These are phyloP conservation scores for Arvicanthis niloticus DNA, from an alignment of 2,113 vertebrate species.

Conservation along the genomic window DNA sequence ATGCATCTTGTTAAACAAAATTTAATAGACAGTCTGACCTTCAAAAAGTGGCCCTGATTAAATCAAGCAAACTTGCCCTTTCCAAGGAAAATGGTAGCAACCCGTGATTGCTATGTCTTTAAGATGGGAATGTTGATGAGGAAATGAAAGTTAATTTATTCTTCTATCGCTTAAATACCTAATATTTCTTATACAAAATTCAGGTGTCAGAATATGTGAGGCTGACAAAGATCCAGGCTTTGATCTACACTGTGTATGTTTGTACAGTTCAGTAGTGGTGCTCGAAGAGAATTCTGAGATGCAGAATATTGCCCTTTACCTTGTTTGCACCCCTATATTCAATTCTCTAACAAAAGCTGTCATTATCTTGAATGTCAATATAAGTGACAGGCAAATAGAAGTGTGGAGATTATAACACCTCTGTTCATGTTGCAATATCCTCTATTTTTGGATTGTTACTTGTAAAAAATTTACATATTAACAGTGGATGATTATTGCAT, in stretches of 20 bases:
- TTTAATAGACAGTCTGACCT: not conserved
- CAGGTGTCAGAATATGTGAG: not conserved
- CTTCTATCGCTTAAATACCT: fast-evolving
- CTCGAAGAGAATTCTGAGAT: not conserved
- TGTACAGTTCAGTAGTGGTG: not conserved
- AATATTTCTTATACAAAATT: fast-evolving
- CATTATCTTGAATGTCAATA: not conserved
- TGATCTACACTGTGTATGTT: fast-evolving
- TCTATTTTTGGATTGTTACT: not conserved
- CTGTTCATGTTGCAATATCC: fast-evolving
- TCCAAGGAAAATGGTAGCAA: not conserved
- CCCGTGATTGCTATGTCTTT: not conserved
- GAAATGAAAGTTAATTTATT: not conserved
- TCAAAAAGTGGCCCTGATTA: slow-evolving; percentile 43
- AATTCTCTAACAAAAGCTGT: not conserved
- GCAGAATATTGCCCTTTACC: not conserved
- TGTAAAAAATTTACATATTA: not conserved
- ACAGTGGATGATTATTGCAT: not conserved
- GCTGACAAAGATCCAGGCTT: fast-evolving
- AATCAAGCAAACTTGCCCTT: not conserved
- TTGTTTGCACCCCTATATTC: fast-evolving
- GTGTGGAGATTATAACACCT: not conserved
- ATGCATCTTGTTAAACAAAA: not conserved
- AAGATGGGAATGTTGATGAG: not conserved
- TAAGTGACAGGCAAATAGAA: not conserved